Conservation (phyloP, 2,888 invertebrate species). For the Orthosia cruda region DNA sequence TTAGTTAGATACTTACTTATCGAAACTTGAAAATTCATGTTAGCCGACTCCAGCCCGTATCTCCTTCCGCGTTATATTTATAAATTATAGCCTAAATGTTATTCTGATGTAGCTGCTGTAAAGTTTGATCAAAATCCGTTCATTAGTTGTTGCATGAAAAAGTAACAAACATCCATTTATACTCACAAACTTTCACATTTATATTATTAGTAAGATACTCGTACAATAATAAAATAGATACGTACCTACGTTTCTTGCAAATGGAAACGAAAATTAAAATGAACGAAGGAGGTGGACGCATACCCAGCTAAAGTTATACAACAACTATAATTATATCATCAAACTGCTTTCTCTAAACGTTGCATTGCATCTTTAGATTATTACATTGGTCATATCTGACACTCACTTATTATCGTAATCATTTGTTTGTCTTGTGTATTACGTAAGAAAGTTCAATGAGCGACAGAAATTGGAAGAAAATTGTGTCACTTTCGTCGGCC, state of each 20-base stretch:
- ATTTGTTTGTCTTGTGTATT: constrained; percentile 44
- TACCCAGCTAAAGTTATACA: constrained; percentile 42
- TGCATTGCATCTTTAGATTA: constrained; percentile 12
- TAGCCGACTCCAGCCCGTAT: not conserved
- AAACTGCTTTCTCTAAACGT: constrained; percentile 52
- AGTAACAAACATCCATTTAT: too few species aligned
- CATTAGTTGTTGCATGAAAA: too few species aligned
- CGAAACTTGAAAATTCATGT: not conserved
- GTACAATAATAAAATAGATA: too few species aligned
- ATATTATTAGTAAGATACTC: too few species aligned
- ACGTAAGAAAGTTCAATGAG: constrained; percentile 43
- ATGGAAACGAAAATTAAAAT: constrained; percentile 3
- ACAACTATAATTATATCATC: constrained; percentile 52
- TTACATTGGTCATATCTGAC: constrained; percentile 20
- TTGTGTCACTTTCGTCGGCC: constrained; percentile 51
- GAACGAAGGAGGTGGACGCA: constrained; percentile 13
- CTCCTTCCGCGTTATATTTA: too few species aligned
- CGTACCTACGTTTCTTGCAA: not conserved
- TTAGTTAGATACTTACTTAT: not conserved
- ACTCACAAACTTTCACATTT: too few species aligned
- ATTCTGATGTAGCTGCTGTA: too few species aligned
- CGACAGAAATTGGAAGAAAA: constrained; percentile 40
- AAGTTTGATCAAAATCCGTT: too few species aligned
- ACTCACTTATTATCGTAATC: constrained; percentile 22
- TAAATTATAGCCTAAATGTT: too few species aligned